Conservation (phyloP, 2,797 vertebrate genomes). For the Mormyrus hasselquistii region DNA sequence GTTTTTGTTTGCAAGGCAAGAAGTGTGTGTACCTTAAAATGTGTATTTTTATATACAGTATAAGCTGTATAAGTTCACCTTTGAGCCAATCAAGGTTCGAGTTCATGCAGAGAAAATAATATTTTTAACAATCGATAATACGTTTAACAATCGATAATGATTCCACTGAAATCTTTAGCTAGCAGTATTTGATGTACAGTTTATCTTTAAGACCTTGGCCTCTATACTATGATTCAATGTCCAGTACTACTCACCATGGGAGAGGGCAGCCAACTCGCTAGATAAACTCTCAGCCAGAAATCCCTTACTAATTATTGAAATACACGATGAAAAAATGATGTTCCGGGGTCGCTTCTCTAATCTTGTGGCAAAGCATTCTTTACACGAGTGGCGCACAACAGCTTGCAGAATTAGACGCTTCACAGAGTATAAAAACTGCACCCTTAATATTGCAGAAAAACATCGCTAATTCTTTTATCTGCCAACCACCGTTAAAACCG, state of each 20-base stretch:
- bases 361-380: not conserved
- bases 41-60: not conserved
- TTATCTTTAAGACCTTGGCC: not conserved
- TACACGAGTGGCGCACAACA: not conserved
- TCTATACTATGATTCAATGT: not conserved
- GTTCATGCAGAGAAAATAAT: not conserved
- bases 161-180: not conserved
- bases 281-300: not conserved
- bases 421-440: not conserved
- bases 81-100: not conserved
- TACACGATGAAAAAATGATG: not conserved
- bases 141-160: not conserved
- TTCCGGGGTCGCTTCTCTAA: not conserved
- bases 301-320: constrained; percentile 2
- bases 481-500: constrained; percentile 21
- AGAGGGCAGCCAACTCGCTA: not conserved
- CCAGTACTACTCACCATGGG: not conserved
- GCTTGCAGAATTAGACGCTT: not conserved
- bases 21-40: not conserved
- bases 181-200: not conserved
- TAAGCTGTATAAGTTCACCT: not conserved
- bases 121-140: not conserved
- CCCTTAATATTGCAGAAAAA: not conserved
- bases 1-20: not conserved
- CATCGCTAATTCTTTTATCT: constrained; percentile 16